Conservation (phyloP, 2,113 vertebrate genomes). For the Capra hircus region DNA sequence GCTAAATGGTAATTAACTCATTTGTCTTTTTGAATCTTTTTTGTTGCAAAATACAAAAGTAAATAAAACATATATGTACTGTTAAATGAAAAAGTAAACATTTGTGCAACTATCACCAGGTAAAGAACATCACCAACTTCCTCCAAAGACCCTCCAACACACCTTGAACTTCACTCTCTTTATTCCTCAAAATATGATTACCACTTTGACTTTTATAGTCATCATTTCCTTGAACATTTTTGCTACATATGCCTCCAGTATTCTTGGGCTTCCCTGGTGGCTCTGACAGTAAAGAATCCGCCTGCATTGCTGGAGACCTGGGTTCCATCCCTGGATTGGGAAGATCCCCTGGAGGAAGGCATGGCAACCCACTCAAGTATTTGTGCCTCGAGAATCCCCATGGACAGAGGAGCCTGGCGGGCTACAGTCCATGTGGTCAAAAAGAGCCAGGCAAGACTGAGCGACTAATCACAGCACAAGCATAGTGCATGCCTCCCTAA, state of each 20-base stretch:
- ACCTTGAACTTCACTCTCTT: neutral
- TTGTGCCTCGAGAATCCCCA: neutral
- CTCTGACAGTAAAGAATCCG: neutral
- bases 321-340: neutral
- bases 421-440: neutral
- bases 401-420: neutral
- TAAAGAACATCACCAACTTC: neutral
- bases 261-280: neutral
- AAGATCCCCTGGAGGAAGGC: neutral
- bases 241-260: neutral
- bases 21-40: neutral
- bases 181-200: neutral
- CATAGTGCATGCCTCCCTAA: fast-evolving
- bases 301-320: neutral
- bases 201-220: neutral
- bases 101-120: neutral
- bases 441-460: neutral
- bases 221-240: neutral
- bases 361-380: neutral
- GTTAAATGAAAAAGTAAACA: neutral
- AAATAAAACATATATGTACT: neutral
- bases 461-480: neutral
- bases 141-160: neutral
- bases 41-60: neutral
- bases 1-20: neutral